Base-by-base conservation (phyloP, 2,797 vertebrate genomes). In the Morelia viridis region DNA sequence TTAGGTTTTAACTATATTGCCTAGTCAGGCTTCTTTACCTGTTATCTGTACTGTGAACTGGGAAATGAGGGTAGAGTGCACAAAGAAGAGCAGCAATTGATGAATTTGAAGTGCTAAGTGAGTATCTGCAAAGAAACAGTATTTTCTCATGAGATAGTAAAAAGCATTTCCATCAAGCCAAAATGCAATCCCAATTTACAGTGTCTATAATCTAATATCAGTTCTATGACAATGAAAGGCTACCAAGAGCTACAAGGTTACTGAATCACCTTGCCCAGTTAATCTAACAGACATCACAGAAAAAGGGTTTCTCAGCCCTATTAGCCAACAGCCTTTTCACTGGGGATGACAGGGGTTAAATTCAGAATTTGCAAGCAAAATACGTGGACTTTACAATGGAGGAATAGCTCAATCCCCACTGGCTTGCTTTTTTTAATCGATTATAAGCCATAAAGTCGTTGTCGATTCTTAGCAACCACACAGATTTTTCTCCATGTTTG, bases 21-120 rank as follows among this genome's bases (percentile, higher is more conserved):
- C 61, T 5, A 35, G 0, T 0, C 57, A 68, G 89, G 24, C 71
- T 98, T 9, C 9, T 46, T 98, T 97, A 99, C 99, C 99, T 97
- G 96, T 99, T 99, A 96, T 99, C 99, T 0, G 99, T 99, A 95
- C 99, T 99, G 96, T 99, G 99, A 91, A 99, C 98, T 0, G 99
- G 99, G 94, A 99, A 99, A 94, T 99, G 99, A 2, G 99, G 99
- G 95, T 99, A 99, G 35, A 99, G 97, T 28, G 99, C 99, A 92
- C 99, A 99, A 41, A 99, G 98, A 11, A 99, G 98, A 60, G 99
- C 99, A 35, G 99, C 99, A 15, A 99, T 99, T 87, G 99, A 99
- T 2, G 99, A 99, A 95, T 99, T 99, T 4, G 99, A 99, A 8
- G 99, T 99, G 97, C 99, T 99, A 94, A 99, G 96, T 0, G 98